Base-by-base conservation (phyloP, 2,888 invertebrate species). In the Amiota mariae region DNA sequence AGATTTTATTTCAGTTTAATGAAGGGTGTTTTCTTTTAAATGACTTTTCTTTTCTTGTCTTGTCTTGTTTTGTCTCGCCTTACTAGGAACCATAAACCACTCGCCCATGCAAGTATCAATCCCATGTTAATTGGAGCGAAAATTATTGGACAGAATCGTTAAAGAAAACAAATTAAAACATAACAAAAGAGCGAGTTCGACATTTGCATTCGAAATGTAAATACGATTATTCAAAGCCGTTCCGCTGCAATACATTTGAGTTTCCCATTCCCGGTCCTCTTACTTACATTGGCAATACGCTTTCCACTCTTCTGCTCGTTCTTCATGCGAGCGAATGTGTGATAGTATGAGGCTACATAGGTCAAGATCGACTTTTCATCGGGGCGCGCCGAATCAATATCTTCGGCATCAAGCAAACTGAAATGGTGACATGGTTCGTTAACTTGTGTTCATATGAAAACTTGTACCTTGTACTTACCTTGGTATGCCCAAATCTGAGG, bases 291-390 rank as follows among this genome's bases (percentile, higher is more conserved):
- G 57, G 98, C 98, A 87, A 99, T 98, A 88, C 99, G 93, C 85
- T 97, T 94, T 49, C 98, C 98, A 82, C 98, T 98, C 89, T 98
- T 99, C 91, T 97, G 96, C 88, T 99, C 99, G 88, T 97, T 98
- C 92, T 98, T 99, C 97, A 99, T 98, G 82, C 98, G 93, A 63
- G 99, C 98, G 91, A 99, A 99, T 73, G 98, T 98, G 91, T 99
- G 99, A 91, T 99, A 99, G 91, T 98, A 99, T 15, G 98, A 97
- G 1, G 99, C 98, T 54, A 99, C 98, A 89, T 99, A 99, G 24
- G 99, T 99, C 92, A 99, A 96, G 88, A 99, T 97, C 49, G 98
- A 98, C 91, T 98, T 99, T 91, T 99, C 99, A 89, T 99, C 99
- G 0, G 98, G 98, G 64, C 97, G 93, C 72, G 92, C 94, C 0